phyloP scores from a whole-genome alignment of 2,888 invertebrate genomes.

The Oxycera nigricornis region DNA sequence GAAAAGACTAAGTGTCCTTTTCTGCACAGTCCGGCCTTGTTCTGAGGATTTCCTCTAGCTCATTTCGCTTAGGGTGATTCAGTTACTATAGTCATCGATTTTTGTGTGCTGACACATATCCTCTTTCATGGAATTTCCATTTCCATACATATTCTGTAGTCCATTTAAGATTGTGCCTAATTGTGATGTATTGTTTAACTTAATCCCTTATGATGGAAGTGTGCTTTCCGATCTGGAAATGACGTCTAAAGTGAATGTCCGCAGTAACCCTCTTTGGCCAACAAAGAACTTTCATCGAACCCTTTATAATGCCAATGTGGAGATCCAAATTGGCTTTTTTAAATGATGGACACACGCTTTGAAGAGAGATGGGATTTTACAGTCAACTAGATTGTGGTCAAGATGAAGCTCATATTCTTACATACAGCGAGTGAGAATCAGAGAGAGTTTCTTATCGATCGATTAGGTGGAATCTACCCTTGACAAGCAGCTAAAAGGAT shows the following conservation, averaged over 20 bases:
- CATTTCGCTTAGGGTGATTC: constrained; percentile 5
- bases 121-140: background rate
- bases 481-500: no score
- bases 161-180: constrained; percentile 24
- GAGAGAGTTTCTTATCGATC: background rate
- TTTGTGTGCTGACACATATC: background rate
- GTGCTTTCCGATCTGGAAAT: constrained; percentile 15
- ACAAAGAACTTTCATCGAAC: background rate
- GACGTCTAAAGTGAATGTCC: constrained; percentile 18
- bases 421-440: no score
- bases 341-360: background rate
- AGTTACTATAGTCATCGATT: constrained; percentile 9
- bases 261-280: background rate
- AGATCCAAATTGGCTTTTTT: background rate
- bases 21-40: background rate
- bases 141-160: background rate
- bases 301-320: background rate
- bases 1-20: constrained; percentile 7
- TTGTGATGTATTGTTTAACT: constrained; percentile 33
- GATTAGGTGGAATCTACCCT: no score
- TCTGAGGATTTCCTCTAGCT: background rate
- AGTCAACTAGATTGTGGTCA: background rate
- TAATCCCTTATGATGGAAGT: constrained; percentile 12
- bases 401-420: no score
- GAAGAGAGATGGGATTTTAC: background rate